phyloP scores from a whole-genome alignment of 2,113 vertebrate species.

The Parus major region DNA sequence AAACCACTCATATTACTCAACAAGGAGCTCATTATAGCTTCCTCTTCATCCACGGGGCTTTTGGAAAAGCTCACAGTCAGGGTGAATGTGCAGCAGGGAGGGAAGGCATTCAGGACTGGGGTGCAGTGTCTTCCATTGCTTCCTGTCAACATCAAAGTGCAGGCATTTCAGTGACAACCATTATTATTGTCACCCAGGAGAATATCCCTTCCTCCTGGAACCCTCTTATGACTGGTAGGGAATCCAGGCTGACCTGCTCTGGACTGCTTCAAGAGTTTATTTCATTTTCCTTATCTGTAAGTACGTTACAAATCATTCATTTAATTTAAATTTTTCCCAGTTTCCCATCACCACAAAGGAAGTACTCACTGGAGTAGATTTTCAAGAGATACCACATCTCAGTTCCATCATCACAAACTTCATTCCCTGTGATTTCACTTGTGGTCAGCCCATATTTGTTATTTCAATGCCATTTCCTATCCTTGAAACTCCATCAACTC shows the following conservation, averaged over 20 bases:
- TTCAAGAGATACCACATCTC: background rate
- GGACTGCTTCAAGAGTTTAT: background rate
- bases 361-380: background rate
- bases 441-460: background rate
- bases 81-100: background rate
- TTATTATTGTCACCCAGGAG: background rate
- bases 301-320: background rate
- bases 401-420: background rate
- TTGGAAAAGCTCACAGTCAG: background rate
- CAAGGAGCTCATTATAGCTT: conserved; percentile 31
- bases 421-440: background rate
- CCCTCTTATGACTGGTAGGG: background rate
- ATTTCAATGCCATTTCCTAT: background rate
- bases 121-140: background rate
- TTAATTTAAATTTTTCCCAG: background rate
- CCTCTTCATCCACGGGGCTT: background rate
- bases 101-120: background rate
- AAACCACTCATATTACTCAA: conserved; percentile 35
- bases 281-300: background rate
- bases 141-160: background rate
- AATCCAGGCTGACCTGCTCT: background rate
- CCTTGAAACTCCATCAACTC: background rate
- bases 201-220: background rate
- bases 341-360: background rate
- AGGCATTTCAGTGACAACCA: background rate